Base-by-base conservation (phyloP, 2,113 vertebrate genomes). In the Alethe castanea region DNA sequence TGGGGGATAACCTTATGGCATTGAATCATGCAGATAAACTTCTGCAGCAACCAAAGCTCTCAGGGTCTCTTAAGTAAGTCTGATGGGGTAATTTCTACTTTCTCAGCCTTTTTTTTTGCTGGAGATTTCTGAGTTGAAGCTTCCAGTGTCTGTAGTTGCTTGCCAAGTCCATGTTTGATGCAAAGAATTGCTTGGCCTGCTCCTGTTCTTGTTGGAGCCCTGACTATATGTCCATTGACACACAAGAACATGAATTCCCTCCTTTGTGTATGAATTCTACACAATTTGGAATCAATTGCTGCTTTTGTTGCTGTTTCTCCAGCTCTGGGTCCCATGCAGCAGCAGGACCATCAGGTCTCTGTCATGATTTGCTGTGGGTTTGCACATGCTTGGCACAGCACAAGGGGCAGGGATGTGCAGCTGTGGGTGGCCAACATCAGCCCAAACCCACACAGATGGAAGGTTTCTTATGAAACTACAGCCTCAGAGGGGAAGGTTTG, bases 1-100 rank as follows among this genome's bases (percentile, higher is more conserved):
- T 99, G 96, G 99, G 99, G 19, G 99, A 99, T 94, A 99, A 99
- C 97, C 98, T 99, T 28, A 99, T 99, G 98, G 99, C 99, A 86
- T 92, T 99, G 85, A 99, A 98, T 94, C 99, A 99, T 1, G 99
- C 99, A 52, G 99, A 99, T 86, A 99, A 99, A 91, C 98, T 99
- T 73, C 98, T 99, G 73, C 99, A 99, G 97, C 99, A 99, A 94
- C 98, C 98, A 59, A 99, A 99, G 96, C 97, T 99, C 84, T 99
- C 99, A 7, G 99, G 99, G 77, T 99, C 99, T 42, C 98, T 99
- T 40, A 99, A 99, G 99, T 99, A 98, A 98, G 99, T 98, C 64
- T 92, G 38, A 29, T 36, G 33, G 54, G 29, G 24, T 53, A 12
- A 13, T 73, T 79, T 66, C 48, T 81, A 88, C 50, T 85, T 82